Conservation (phyloP, 2,113 vertebrate species). For the Diphyllodes magnificus region DNA sequence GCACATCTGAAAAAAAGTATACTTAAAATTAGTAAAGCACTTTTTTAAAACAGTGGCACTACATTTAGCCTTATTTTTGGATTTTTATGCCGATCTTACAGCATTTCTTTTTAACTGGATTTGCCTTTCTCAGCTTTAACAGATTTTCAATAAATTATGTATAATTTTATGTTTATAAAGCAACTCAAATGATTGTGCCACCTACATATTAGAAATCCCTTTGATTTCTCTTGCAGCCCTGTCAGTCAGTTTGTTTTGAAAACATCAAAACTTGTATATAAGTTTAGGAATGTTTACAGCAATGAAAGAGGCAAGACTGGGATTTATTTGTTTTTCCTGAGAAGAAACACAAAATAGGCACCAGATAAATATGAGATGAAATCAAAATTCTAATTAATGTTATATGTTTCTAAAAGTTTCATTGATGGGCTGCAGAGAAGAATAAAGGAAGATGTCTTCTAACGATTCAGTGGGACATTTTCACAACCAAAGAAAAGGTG, state of each 20-base stretch:
- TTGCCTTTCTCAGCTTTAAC: neutral
- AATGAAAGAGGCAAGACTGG: neutral
- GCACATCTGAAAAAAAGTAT: conserved; percentile 54
- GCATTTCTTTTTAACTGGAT: neutral
- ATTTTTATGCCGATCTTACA: neutral
- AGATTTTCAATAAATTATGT: neutral
- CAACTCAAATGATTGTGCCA: neutral
- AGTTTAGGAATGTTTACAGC: neutral
- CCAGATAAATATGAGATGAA: neutral
- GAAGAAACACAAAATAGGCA: neutral
- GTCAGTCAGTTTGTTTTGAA: neutral
- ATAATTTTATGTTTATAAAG: neutral
- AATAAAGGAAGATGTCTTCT: neutral
- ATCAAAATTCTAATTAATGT: neutral
- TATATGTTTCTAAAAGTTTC: neutral
- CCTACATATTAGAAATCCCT: neutral
- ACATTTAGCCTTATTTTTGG: neutral
- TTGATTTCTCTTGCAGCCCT: neutral
- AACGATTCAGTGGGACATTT: neutral
- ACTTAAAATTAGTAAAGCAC: neutral
- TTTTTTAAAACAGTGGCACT: neutral
- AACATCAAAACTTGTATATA: neutral
- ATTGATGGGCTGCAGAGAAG: neutral
- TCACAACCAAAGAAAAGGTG: neutral
- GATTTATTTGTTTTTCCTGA: neutral